A percentile compares a stretch with the other conserved stretches of the same genome.
These are phyloP conservation scores for Eurystomus gularis DNA, from an alignment of 2,113 vertebrate species.

Conservation along the genomic window DNA sequence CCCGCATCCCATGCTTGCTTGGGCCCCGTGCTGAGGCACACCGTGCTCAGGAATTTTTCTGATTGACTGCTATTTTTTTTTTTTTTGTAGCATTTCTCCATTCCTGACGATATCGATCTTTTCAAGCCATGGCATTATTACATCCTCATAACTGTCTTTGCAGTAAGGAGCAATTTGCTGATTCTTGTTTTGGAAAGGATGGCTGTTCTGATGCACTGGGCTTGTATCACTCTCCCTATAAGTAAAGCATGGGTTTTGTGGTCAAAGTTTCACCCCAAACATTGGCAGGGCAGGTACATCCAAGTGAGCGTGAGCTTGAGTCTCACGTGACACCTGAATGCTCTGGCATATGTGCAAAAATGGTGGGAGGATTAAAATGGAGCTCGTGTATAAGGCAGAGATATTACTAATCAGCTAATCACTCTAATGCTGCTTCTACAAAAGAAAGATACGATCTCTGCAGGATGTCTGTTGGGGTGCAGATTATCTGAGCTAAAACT, in stretches of 20 bases:
- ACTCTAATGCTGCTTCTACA: not conserved
- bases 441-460: not conserved
- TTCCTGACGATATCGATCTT: not conserved
- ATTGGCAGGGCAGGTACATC: not conserved
- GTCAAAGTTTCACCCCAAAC: not conserved
- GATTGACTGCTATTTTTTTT: not conserved
- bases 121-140: fast-evolving
- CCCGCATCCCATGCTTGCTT: not conserved
- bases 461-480: not conserved
- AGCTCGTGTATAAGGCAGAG: not conserved
- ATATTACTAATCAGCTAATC: not conserved
- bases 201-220: not conserved
- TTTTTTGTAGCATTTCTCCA: not conserved
- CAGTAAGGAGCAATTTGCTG: conserved; percentile 21
- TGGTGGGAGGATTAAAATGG: not conserved
- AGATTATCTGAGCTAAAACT: not conserved
- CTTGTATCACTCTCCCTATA: not conserved
- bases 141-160: not conserved
- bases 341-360: not conserved
- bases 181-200: not conserved
- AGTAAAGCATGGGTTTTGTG: not conserved
- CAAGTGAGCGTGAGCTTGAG: not conserved
- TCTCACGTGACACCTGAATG: not conserved
- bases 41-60: not conserved
- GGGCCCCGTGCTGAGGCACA: not conserved